Evolutionary conservation across 2,888 invertebrate species (phyloP).

Genomic region (Pammene fasciana): DNA sequence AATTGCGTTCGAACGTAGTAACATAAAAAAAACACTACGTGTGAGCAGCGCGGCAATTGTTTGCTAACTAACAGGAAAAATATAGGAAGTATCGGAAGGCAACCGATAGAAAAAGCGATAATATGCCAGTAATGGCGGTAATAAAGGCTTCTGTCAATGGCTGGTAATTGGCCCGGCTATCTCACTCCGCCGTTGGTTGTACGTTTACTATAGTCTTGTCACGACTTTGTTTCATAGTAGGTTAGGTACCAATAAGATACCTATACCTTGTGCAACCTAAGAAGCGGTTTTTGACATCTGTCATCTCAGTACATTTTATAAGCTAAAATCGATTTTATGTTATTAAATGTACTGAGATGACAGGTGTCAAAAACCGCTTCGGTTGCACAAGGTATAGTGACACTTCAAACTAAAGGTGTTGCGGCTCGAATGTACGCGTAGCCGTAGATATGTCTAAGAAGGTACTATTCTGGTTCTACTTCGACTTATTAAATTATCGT

Average conservation of each 20-base stretch:
- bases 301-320: too few species aligned
- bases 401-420: not conserved
- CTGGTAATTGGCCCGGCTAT: slow-evolving; percentile 29
- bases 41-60: slow-evolving; percentile 1
- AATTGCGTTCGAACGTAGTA: not conserved
- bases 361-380: too few species aligned
- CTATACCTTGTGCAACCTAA: too few species aligned
- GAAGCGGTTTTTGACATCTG: too few species aligned
- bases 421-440: not conserved
- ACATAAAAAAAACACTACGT: slow-evolving; percentile 12
- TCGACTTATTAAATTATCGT: not conserved
- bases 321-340: too few species aligned
- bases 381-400: not conserved
- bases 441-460: too few species aligned
- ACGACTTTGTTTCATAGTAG: not conserved
- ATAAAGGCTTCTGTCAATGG: slow-evolving; percentile 38
- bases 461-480: too few species aligned
- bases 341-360: too few species aligned
- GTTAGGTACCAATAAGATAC: not conserved
- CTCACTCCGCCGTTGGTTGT: slow-evolving; percentile 27
- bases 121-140: slow-evolving; percentile 32
- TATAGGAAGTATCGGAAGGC: slow-evolving; percentile 40
- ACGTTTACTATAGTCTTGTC: slow-evolving; percentile 17
- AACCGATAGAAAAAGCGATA: slow-evolving; percentile 33
- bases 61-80: slow-evolving; percentile 26